phyloP scores from a whole-genome alignment of 2,797 vertebrate species.

The Columba guinea region DNA sequence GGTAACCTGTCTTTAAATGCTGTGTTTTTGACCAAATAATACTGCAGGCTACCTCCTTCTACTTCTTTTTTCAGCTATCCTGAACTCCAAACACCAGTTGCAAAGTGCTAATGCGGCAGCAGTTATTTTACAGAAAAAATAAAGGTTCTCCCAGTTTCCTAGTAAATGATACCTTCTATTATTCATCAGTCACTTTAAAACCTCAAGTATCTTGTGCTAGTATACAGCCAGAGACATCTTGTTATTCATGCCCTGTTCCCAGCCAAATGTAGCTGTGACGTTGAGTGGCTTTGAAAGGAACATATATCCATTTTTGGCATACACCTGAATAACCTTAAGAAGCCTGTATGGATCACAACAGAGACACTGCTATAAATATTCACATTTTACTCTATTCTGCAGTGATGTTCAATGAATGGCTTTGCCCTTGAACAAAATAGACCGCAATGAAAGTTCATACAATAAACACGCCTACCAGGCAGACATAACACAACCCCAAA shows the following conservation, averaged over 20 bases:
- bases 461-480: background rate
- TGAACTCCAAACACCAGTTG: background rate
- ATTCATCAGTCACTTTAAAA: constrained; percentile 38
- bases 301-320: constrained; percentile 49
- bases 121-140: constrained; percentile 13
- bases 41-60: background rate
- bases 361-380: constrained; percentile 44
- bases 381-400: background rate
- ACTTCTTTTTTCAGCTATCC: constrained; percentile 7
- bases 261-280: constrained; percentile 29
- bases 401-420: constrained; percentile 7
- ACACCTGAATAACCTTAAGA: constrained; percentile 36
- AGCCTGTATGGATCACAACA: constrained; percentile 34
- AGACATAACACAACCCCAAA: background rate
- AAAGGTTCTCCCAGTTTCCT: background rate
- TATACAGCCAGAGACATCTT: background rate
- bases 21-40: background rate
- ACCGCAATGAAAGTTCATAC: background rate
- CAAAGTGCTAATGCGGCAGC: constrained; percentile 35
- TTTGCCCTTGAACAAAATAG: constrained; percentile 59
- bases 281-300: constrained; percentile 42
- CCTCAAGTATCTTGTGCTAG: background rate
- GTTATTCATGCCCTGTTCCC: constrained; percentile 6
- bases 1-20: constrained; percentile 1
- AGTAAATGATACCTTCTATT: background rate